phyloP scores from a whole-genome alignment of 2,797 vertebrate genomes.

The Podargus strigoides region DNA sequence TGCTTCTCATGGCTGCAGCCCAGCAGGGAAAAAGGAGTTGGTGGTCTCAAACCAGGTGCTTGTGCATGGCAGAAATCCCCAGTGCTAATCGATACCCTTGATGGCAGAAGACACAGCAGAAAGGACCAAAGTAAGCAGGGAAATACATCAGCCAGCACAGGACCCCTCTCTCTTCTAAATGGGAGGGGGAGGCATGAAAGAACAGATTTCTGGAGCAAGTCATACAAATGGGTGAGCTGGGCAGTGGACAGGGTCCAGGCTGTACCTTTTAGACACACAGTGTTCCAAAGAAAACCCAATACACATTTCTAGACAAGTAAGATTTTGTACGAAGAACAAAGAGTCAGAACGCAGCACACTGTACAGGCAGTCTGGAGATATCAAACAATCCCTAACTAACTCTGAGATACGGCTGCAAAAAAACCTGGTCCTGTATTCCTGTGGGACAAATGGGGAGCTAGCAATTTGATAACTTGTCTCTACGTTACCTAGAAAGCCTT shows the following conservation, averaged over 20 bases:
- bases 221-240: accelerated
- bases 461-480: neutral
- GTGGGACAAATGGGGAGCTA: neutral
- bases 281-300: neutral
- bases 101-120: neutral
- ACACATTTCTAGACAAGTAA: neutral
- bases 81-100: neutral
- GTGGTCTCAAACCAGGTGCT: neutral
- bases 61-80: neutral
- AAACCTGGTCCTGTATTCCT: neutral
- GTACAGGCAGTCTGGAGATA: neutral
- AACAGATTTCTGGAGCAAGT: neutral
- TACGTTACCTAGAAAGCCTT: neutral
- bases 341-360: neutral
- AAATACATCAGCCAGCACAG: neutral
- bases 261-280: neutral
- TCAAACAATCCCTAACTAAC: neutral
- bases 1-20: neutral
- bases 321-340: neutral
- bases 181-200: accelerated
- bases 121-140: neutral
- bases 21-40: neutral
- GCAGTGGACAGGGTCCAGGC: neutral
- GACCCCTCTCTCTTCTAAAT: accelerated
- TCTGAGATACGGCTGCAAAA: neutral